Conservation (phyloP, 2,888 invertebrate genomes). For the Eristalis pertinax region DNA sequence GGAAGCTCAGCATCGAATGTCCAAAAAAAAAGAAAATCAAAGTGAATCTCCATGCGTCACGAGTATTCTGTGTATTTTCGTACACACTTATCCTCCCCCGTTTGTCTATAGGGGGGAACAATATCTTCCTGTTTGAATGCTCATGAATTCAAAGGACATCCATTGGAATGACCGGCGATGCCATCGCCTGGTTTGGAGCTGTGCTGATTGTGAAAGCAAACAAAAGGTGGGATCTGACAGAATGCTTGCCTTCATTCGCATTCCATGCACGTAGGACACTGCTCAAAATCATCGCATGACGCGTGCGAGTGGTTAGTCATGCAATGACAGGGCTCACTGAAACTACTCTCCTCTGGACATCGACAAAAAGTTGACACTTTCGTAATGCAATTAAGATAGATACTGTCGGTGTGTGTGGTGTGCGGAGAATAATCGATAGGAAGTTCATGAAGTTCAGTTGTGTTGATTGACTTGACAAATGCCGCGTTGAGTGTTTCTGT, state of each 20-base stretch:
- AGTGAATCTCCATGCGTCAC: neutral
- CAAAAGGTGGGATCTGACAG: neutral
- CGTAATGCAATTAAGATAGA: neutral
- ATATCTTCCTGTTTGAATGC: neutral
- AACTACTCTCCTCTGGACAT: neutral
- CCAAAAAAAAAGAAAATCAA: neutral
- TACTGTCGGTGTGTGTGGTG: neutral
- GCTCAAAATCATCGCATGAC: neutral
- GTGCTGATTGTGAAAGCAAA: neutral
- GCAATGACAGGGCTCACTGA: neutral
- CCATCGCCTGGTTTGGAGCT: neutral
- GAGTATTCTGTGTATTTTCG: neutral
- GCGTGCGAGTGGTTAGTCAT: neutral
- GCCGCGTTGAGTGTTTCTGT: neutral
- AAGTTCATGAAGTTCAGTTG: neutral
- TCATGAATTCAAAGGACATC: neutral
- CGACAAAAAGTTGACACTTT: neutral
- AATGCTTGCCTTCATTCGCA: neutral
- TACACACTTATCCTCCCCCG: neutral
- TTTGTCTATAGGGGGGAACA: neutral
- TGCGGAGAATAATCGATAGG: neutral
- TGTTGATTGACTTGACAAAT: neutral
- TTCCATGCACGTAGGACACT: neutral
- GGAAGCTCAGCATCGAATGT: neutral
- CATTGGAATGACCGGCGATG: neutral